phyloP scores from a whole-genome alignment of 2,888 invertebrate species.

The Oscheius sp. region DNA sequence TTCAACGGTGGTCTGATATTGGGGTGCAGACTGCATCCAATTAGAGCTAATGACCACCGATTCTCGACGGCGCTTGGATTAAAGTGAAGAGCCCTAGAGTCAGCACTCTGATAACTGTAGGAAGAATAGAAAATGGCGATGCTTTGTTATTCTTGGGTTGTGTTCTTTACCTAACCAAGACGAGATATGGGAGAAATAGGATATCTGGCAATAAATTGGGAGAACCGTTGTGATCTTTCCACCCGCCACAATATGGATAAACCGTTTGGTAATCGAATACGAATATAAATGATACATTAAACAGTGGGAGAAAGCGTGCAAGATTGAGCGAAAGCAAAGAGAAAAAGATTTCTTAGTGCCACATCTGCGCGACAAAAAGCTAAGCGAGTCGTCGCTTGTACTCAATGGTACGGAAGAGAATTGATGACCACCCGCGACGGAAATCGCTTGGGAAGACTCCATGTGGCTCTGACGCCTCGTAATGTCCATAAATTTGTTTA shows the following conservation, averaged over 20 bases:
- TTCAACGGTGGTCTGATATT: constrained; percentile 26
- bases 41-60: constrained; percentile 29
- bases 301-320: too few species aligned
- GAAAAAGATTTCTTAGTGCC: too few species aligned
- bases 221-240: too few species aligned
- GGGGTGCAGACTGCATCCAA: constrained; percentile 28
- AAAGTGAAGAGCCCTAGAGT: constrained; percentile 30
- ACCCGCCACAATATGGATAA: too few species aligned
- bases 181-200: too few species aligned
- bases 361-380: constrained; percentile 21
- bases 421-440: constrained; percentile 17
- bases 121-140: constrained; percentile 23
- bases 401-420: constrained; percentile 30
- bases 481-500: constrained; percentile 19
- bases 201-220: too few species aligned
- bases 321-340: too few species aligned
- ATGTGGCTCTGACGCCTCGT: background rate
- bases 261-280: too few species aligned
- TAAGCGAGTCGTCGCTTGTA: constrained; percentile 21
- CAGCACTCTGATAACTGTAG: constrained; percentile 22
- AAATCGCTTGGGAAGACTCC: too few species aligned
- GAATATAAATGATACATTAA: too few species aligned
- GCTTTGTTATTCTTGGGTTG: too few species aligned
- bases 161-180: too few species aligned
- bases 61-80: constrained; percentile 25